These are phyloP conservation scores for Rhagium mordax DNA, from an alignment of 2,888 invertebrate species.

Conservation along the genomic window DNA sequence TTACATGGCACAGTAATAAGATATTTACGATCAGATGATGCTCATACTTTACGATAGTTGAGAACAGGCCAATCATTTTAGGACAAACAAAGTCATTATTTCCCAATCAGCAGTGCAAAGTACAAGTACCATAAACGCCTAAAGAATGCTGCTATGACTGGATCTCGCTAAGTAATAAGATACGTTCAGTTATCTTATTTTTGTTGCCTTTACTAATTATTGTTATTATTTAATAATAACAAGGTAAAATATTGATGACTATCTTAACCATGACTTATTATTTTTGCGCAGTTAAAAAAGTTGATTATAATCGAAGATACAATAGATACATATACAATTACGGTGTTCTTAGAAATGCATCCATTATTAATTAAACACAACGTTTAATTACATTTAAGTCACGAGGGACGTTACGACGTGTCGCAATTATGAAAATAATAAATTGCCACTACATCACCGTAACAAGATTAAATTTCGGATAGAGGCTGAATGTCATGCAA, in stretches of 20 bases:
- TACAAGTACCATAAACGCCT: background rate
- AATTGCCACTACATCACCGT: background rate
- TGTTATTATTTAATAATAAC: background rate
- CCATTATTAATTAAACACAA: constrained; percentile 14
- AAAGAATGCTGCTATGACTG: background rate
- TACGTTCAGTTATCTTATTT: background rate
- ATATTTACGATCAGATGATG: constrained; percentile 15
- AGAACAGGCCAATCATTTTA: constrained; percentile 15
- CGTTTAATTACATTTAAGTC: constrained; percentile 17
- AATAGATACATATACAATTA: background rate
- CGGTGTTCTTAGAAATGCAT: background rate
- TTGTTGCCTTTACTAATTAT: background rate
- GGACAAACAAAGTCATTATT: constrained; percentile 12
- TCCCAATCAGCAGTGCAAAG: constrained; percentile 3
- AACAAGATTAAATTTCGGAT: background rate
- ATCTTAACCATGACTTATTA: too few species aligned
- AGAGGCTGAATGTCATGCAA: too few species aligned
- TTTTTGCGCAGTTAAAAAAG: background rate
- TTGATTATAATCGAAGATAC: background rate
- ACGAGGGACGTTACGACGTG: background rate
- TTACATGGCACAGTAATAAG: background rate
- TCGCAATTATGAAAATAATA: background rate
- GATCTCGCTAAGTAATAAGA: background rate
- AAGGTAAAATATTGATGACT: too few species aligned
- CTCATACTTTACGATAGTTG: constrained; percentile 21